Base-by-base conservation (phyloP, 1,140 invertebrate genomes). In the Colletes latitarsis region DNA sequence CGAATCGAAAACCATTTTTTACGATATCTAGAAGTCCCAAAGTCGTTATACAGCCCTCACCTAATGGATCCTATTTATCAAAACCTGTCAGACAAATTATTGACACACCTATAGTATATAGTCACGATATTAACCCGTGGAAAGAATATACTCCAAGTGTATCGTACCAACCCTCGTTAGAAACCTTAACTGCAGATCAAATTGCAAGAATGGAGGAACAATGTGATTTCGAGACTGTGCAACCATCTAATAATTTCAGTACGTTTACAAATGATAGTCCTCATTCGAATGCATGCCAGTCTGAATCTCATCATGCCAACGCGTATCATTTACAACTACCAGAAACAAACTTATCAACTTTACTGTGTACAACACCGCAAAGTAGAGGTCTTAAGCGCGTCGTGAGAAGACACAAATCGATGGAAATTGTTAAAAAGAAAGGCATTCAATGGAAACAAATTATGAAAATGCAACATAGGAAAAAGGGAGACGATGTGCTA, bases 31-130 rank as follows among this genome's bases (percentile, higher is more conserved):
- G 89, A 63, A 52, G 85, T 0, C 70, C 88, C 0, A 90, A 84
- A 60, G 67, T 90, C 8, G 84, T 83, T 67, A 62, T 92, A 5
- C 89, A 89, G n/a, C 90, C 91, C 17, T 92, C 90, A 91, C 88
- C 92, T 0, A 93, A 92, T 73, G 88, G 91, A 5, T 91, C 90
- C 0, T 92, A 90, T 73, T 84, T 93, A 1, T 72, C 63, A 58
- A 69, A 1, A 60, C 3, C 58, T 12, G 5, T 41, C 30, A 71
- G 57, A 10, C 67, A 57, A 15, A 60, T 58, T 15, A 21, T 39
- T 3, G 58, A 69, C 5, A 73, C 74, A 41, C 76, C 80, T 8
- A 55, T 5, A 5, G 17, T 67, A 0, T 17, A 73, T 4, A 46
- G 10, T 0, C 46, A 60, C 0, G 9, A 49, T 8, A 17, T 3